These are phyloP conservation scores for Odontamblyopus rebecca DNA, from an alignment of 2,797 vertebrate genomes.

Conservation along the genomic window DNA sequence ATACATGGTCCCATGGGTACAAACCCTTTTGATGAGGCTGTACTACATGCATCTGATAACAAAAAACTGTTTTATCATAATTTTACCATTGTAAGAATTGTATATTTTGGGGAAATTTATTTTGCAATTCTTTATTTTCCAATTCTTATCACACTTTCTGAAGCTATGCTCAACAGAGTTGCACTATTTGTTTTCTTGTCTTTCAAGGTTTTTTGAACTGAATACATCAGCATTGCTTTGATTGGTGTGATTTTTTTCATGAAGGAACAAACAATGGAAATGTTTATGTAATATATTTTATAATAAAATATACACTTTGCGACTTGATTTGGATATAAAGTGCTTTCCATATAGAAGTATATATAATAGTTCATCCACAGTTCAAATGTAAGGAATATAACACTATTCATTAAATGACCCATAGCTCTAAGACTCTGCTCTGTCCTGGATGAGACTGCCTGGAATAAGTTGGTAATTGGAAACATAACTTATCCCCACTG, in stretches of 20 bases:
- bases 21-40: no score
- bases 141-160: no score
- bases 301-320: background rate
- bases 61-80: no score
- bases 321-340: background rate
- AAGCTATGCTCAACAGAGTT: no score
- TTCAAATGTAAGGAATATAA: slow-evolving; percentile 4
- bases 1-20: no score
- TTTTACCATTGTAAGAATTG: no score
- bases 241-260: background rate
- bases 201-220: background rate
- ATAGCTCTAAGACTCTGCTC: slow-evolving; percentile 44
- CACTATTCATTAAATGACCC: slow-evolving; percentile 36
- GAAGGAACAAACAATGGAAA: no score
- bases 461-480: slow-evolving; percentile 69
- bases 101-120: no score
- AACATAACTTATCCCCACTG: slow-evolving; percentile 63
- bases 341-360: background rate
- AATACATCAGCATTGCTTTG: background rate
- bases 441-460: slow-evolving; percentile 39
- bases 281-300: no score
- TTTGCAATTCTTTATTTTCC: no score
- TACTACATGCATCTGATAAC: no score
- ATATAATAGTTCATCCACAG: background rate
- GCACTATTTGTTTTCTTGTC: background rate